Conservation (phyloP, 1,140 invertebrate species). For the Eciton burchellii region DNA sequence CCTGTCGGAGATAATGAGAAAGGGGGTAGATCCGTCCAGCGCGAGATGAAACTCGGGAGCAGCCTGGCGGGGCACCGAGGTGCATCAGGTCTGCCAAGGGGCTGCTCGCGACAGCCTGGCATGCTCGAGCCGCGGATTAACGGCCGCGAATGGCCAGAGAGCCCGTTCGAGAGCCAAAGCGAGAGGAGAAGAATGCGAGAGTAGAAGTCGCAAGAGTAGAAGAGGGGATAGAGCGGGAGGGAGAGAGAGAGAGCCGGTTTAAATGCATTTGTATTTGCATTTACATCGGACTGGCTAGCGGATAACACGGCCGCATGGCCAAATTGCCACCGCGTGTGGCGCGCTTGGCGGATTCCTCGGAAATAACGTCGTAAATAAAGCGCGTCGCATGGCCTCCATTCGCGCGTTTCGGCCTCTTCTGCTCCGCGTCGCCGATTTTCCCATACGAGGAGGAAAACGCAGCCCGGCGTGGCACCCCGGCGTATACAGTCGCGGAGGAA, state of each 20-base stretch:
- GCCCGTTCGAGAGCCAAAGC: constrained; percentile 13
- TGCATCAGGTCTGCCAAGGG: constrained; percentile 28
- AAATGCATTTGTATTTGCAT: constrained; percentile 76
- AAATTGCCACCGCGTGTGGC: constrained; percentile 70
- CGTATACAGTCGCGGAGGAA: too few species aligned
- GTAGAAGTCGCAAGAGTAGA: neutral
- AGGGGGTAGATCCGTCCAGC: constrained; percentile 38
- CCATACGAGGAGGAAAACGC: constrained; percentile 57
- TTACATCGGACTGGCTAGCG: constrained; percentile 71
- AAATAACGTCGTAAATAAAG: constrained; percentile 75
- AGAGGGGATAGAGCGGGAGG: neutral
- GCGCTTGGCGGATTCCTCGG: constrained; percentile 66
- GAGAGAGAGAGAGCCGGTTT: constrained; percentile 38
- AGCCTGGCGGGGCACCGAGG: neutral
- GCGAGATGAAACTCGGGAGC: constrained; percentile 26
- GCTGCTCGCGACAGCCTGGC: neutral
- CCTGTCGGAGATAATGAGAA: constrained; percentile 67
- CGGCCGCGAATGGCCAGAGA: constrained; percentile 64
- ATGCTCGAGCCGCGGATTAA: constrained; percentile 69
- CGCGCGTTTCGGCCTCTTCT: constrained; percentile 28
- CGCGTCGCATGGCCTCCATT: constrained; percentile 30
- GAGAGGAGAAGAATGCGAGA: neutral
- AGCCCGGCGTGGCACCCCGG: neutral
- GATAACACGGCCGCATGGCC: constrained; percentile 66
- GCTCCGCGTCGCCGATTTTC: constrained; percentile 60